Base-by-base conservation (phyloP, 37 sponge, comb jelly and placozoan species). In the Chondrosia reniformis region DNA sequence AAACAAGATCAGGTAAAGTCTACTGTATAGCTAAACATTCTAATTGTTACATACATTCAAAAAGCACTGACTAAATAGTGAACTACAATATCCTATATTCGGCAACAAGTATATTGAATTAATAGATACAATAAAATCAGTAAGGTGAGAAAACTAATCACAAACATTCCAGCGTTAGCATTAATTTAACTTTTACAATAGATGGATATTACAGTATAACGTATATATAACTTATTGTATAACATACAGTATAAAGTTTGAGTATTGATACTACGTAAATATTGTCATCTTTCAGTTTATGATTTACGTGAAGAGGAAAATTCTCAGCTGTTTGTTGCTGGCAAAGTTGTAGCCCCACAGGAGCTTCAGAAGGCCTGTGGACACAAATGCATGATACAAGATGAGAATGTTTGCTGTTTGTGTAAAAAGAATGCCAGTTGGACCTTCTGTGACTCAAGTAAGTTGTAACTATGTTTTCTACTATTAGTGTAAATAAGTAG, bases 381-480 rank as follows among this genome's bases (percentile, higher is more conserved):
- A 6, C 67, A 66, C 30, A 30, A 22, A 4, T 66, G 67, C 38
- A 22, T 66, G 34, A 66, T 66, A 15, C 31, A 66, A 12, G 38
- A 12, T 4, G 39, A 66, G 9, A 37, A 66, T 12, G 36, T 66
- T 9, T 66, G 67, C 36, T 66, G 67, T 40, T 66, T 66, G 38
- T 66, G 67, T 34, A 66, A 66, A 17, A 66, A 66, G 67, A 66
- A 66, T 66, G 36, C 67, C 39, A 66, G 67, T 32, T 66, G 67
- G 67, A 66, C 67, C 7, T 66, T 66, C 67, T 30, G 67, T 66
- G 38, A 66, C 19, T 66, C 52, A 10, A 15, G 52, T 49, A 49
- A 49, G 52, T 49, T 19, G n/a, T n/a, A n/a, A n/a, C n/a, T n/a
- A n/a, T n/a, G n/a, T n/a, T 49, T 49, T 49, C 52, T 49, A 49